Conservation (phyloP, 2,797 vertebrate genomes). For the Myiothlypis chrysogaster region DNA sequence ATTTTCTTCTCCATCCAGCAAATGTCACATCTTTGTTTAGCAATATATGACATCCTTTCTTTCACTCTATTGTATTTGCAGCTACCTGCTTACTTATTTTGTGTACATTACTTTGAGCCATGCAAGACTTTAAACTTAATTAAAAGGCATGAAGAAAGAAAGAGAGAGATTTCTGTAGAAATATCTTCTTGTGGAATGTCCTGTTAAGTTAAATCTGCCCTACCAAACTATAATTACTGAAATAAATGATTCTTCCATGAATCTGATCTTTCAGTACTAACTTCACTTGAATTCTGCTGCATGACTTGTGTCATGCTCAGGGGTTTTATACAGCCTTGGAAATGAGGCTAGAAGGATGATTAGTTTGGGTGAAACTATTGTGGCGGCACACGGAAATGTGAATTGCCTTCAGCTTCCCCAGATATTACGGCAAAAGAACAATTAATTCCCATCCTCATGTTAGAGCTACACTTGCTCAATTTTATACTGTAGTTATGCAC, state of each 20-base stretch:
- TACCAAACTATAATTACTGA: background rate
- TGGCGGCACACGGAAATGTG: background rate
- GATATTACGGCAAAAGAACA: background rate
- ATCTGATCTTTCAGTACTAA: background rate
- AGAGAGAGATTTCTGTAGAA: background rate
- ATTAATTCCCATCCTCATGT: background rate
- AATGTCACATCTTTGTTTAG: constrained; percentile 39
- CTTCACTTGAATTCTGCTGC: background rate
- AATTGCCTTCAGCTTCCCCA: background rate
- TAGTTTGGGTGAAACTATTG: background rate
- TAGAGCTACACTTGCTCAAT: background rate
- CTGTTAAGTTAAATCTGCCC: background rate
- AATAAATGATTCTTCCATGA: background rate
- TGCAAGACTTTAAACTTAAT: background rate
- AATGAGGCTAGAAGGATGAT: background rate
- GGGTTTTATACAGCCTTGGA: background rate
- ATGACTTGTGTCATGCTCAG: background rate
- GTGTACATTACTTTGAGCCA: background rate
- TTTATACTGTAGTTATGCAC: background rate
- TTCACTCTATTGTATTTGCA: background rate
- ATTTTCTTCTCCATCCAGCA: background rate
- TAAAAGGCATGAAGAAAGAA: background rate
- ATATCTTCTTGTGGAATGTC: background rate
- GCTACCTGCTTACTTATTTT: background rate
- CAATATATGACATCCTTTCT: background rate